Percentiles rank a stretch among this genome's conserved stretches.
Evolutionary conservation across 2,888 invertebrate genomes (phyloP).

Genomic region (Aproaerema taeniolella): DNA sequence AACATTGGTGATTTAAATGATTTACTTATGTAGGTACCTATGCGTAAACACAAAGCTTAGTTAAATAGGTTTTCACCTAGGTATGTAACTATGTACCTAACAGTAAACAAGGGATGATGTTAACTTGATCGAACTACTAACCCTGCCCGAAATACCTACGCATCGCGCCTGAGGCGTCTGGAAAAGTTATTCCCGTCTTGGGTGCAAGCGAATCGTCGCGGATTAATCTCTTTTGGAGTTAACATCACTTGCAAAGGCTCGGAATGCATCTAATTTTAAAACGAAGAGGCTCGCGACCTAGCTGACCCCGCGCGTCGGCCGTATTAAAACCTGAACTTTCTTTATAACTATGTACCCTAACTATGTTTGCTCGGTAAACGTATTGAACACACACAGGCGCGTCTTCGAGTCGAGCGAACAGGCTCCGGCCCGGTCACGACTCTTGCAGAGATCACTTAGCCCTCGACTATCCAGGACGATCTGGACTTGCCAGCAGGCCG

Average conservation of each 20-base stretch:
- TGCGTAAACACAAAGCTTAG: no score
- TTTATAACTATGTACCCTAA: conserved; percentile 67
- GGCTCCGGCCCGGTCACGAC: conserved; percentile 68
- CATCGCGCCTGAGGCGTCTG: conserved; percentile 54
- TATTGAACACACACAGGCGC: conserved; percentile 65
- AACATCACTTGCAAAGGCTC: conserved; percentile 56
- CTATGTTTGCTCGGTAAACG: conserved; percentile 71
- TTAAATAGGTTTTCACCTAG: no score
- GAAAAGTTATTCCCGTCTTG: conserved; percentile 59
- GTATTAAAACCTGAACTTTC: conserved; percentile 76
- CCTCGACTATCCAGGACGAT: conserved; percentile 69
- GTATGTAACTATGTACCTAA: no score
- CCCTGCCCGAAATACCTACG: conserved; percentile 72
- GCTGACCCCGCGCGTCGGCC: conserved; percentile 69
- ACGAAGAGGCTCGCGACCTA: conserved; percentile 73
- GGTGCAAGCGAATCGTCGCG: conserved; percentile 46
- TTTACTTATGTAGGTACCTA: no score
- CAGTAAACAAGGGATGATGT: conserved; percentile 2
- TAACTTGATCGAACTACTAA: conserved; percentile 55
- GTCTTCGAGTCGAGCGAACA: conserved; percentile 39
- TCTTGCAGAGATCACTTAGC: conserved; percentile 45
- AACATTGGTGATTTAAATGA: no score
- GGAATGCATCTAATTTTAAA: conserved; percentile 77
- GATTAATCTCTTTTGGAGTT: conserved; percentile 51
- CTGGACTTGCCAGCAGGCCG: conserved; percentile 31